Conservation (phyloP, 2,113 vertebrate species). For the Aplodontia rufa region DNA sequence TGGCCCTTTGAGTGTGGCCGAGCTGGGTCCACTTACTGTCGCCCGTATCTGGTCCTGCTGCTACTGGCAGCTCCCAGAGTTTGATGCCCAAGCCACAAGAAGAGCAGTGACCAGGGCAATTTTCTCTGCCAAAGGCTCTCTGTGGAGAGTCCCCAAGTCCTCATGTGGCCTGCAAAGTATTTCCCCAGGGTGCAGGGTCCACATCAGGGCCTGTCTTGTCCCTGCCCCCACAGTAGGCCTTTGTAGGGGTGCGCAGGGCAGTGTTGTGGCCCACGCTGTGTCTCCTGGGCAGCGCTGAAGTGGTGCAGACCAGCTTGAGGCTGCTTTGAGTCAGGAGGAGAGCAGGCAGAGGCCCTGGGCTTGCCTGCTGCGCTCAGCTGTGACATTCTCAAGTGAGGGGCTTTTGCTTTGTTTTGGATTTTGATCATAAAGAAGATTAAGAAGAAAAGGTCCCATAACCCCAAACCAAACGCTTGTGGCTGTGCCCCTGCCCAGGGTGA, state of each 20-base stretch:
- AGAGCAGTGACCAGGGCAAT: accelerated
- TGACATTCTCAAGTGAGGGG: slow-evolving; percentile 51
- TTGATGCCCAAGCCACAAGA: accelerated
- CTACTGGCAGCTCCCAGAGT: accelerated
- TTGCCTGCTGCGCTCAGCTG: background rate
- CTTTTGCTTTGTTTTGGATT: background rate
- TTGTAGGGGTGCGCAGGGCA: accelerated
- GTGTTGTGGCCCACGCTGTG: background rate
- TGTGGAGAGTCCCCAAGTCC: background rate
- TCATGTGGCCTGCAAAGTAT: too few species aligned
- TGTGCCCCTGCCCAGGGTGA: background rate
- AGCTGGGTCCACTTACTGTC: accelerated
- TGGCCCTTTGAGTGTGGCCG: background rate
- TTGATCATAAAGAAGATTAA: background rate
- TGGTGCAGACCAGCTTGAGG: accelerated
- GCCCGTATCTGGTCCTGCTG: accelerated
- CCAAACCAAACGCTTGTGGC: background rate
- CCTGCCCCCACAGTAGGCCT: accelerated
- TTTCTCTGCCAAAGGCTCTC: background rate
- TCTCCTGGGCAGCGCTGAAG: background rate
- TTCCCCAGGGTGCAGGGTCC: background rate
- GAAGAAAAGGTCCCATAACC: background rate
- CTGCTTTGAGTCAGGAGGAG: background rate
- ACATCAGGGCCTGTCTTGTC: background rate
- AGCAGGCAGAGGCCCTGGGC: background rate